phyloP scores from a whole-genome alignment of 2,888 invertebrate species.

The Adelphocoris suturalis region DNA sequence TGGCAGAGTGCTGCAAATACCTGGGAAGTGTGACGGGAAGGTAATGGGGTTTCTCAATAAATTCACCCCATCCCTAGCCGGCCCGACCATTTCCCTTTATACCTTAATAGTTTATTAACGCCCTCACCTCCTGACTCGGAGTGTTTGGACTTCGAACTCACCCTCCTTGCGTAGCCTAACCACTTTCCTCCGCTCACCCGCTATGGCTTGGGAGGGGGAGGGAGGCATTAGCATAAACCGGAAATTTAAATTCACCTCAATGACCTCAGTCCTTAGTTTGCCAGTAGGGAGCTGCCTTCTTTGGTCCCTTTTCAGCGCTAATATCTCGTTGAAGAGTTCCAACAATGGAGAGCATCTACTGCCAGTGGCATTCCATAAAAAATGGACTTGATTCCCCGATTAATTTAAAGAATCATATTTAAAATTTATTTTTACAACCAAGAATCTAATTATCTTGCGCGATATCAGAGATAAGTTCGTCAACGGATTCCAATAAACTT shows the following conservation, averaged over 20 bases:
- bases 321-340: not conserved
- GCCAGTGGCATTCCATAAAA: not conserved
- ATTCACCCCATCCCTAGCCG: not conserved
- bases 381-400: no score
- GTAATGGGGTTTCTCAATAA: constrained; percentile 45
- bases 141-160: constrained; percentile 46
- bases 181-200: not conserved
- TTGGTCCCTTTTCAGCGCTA: not conserved
- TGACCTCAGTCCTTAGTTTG: constrained; percentile 8
- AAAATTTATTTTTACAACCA: no score
- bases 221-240: constrained; percentile 58
- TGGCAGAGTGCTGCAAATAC: not conserved
- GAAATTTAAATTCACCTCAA: constrained; percentile 66
- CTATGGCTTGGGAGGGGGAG: not conserved
- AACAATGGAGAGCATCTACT: not conserved
- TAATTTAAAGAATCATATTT: no score
- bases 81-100: not conserved
- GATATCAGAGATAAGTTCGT: no score
- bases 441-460: no score
- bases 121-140: constrained; percentile 58
- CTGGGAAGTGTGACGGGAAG: not conserved
- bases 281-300: not conserved
- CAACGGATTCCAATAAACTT: no score
- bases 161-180: not conserved
- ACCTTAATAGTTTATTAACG: constrained; percentile 65